These are phyloP conservation scores for Asbolus verrucosus DNA, from an alignment of 1,140 invertebrate species.

Conservation along the genomic window DNA sequence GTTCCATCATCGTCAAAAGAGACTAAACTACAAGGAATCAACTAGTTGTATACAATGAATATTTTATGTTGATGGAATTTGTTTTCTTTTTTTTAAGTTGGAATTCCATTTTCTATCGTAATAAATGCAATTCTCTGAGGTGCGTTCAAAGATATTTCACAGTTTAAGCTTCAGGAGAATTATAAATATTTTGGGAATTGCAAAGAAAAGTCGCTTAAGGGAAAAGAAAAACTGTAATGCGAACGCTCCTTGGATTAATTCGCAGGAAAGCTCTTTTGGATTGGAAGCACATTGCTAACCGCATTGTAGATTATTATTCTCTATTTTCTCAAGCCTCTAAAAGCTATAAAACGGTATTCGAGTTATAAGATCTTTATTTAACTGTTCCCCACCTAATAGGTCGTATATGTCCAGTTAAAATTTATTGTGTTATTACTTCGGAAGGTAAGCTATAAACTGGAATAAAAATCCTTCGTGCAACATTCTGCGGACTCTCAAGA, in stretches of 20 bases:
- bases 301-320: neutral
- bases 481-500: too few relatives aligned
- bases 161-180: too few relatives aligned
- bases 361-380: slow-evolving; percentile 32
- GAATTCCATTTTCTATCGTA: too few relatives aligned
- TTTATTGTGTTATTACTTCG: slow-evolving; percentile 24
- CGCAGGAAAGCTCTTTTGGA: neutral
- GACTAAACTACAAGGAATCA: too few relatives aligned
- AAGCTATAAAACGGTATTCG: slow-evolving; percentile 17
- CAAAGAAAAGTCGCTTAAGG: too few relatives aligned
- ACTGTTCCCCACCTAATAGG: slow-evolving; percentile 19
- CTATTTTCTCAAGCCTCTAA: slow-evolving; percentile 8
- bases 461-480: neutral
- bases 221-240: too few relatives aligned
- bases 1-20: too few relatives aligned
- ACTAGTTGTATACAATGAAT: too few relatives aligned
- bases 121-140: too few relatives aligned
- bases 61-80: too few relatives aligned
- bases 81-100: too few relatives aligned
- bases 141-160: too few relatives aligned
- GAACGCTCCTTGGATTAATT: slow-evolving; percentile 3
- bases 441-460: neutral
- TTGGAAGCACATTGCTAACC: slow-evolving; percentile 16
- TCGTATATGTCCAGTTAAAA: neutral
- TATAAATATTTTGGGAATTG: neutral